phyloP scores from a whole-genome alignment of 2,888 invertebrate genomes.

The Spilosoma lubricipeda region DNA sequence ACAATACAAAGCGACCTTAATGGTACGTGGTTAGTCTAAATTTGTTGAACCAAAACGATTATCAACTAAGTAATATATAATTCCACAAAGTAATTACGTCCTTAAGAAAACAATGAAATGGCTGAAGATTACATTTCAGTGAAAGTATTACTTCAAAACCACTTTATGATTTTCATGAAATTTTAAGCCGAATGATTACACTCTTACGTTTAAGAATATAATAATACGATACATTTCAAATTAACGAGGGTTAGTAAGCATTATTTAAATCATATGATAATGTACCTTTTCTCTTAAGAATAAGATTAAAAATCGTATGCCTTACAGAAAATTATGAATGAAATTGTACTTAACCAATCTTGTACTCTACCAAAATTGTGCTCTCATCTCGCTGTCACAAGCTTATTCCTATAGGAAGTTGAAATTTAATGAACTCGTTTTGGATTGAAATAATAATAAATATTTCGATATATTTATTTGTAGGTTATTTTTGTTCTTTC shows the following conservation, averaged over 20 bases:
- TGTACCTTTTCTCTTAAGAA: background rate
- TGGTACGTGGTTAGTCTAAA: background rate
- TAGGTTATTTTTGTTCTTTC: too few relatives aligned
- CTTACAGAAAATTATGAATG: conserved; percentile 3
- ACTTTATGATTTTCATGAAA: conserved; percentile 15
- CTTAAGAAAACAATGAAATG: background rate
- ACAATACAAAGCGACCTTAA: background rate
- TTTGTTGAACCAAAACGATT: background rate
- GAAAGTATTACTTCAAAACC: background rate
- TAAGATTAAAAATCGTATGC: conserved; percentile 1
- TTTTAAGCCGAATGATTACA: conserved; percentile 11
- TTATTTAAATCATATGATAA: background rate
- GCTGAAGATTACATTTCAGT: conserved; percentile 4
- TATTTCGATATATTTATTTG: background rate
- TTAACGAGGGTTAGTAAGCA: conserved; percentile 9
- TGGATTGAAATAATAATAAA: background rate
- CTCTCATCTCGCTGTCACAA: conserved; percentile 9
- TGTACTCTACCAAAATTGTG: conserved; percentile 10
- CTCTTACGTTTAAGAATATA: conserved; percentile 11
- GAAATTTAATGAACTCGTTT: background rate
- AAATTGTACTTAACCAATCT: conserved; percentile 3
- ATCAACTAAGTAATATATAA: background rate
- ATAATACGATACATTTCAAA: conserved; percentile 15
- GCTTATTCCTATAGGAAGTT: background rate
- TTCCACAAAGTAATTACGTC: conserved; percentile 2